These are phyloP conservation scores for Stichopus chloronotus DNA, from an alignment of 35 echinoderm and acorn worm genomes.

Conservation along the genomic window DNA sequence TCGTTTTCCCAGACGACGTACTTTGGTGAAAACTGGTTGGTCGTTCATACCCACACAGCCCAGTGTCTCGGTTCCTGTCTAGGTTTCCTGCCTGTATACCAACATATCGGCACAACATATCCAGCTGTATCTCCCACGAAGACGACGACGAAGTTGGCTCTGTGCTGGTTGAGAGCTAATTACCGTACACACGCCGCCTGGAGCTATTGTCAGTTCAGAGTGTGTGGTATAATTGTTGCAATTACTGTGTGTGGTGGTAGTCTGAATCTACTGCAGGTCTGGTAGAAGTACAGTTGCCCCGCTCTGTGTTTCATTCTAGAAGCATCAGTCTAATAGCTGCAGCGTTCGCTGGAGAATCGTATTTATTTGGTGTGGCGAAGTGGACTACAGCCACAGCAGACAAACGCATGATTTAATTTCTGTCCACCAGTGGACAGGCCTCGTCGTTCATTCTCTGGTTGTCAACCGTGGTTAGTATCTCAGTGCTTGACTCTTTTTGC, in stretches of 20 bases:
- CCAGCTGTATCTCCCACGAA: too few species aligned
- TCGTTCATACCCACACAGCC: background rate
- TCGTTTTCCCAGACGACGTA: background rate
- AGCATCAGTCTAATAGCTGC: background rate
- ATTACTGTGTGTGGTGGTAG: background rate
- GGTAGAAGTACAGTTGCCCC: too few species aligned
- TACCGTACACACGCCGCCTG: background rate
- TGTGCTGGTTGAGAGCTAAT: too few species aligned
- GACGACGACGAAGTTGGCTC: too few species aligned
- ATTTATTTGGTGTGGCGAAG: background rate
- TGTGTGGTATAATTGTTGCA: background rate
- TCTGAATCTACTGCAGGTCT: background rate
- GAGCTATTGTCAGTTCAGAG: constrained; percentile 9
- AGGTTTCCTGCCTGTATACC: background rate
- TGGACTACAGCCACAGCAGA: background rate
- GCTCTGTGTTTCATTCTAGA: too few species aligned
- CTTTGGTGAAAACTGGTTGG: background rate
- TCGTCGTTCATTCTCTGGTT: background rate
- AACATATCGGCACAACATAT: background rate
- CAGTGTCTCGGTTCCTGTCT: background rate
- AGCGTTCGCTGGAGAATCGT: background rate
- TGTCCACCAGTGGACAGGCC: background rate
- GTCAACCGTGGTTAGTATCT: too few species aligned
- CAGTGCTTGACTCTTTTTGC: too few species aligned
- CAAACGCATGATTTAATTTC: background rate